A percentile compares a stretch with the other conserved stretches of the same genome.
phyloP scores from a whole-genome alignment of 2,113 vertebrate genomes.

The Ifrita kowaldi region DNA sequence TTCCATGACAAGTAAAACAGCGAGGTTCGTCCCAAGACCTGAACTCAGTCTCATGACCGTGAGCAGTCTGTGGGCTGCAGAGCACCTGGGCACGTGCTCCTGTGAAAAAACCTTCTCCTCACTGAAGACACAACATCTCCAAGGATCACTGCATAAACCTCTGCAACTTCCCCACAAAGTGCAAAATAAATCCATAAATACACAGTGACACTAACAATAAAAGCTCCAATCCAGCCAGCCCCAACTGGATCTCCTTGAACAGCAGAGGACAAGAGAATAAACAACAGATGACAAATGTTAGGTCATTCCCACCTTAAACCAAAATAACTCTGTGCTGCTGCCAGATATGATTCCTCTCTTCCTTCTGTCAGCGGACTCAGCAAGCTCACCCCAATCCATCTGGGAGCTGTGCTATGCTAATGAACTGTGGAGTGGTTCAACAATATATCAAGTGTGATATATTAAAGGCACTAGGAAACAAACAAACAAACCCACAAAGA shows the following conservation, averaged over 20 bases:
- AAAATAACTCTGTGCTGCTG: neutral
- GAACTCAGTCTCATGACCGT: neutral
- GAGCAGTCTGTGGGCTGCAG: neutral
- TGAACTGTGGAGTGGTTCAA: neutral
- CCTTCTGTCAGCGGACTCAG: neutral
- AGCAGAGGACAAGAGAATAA: neutral
- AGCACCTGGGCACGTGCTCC: neutral
- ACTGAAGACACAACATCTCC: neutral
- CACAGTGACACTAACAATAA: neutral
- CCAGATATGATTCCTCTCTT: neutral
- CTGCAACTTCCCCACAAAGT: neutral
- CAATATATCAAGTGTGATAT: neutral
- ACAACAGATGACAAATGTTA: neutral
- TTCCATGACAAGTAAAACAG: neutral
- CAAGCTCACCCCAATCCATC: neutral
- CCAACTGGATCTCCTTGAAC: neutral
- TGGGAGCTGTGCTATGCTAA: neutral
- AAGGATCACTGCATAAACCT: neutral
- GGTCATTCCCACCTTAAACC: neutral
- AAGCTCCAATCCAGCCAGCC: neutral
- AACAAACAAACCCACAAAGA: neutral
- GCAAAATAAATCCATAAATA: neutral
- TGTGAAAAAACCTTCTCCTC: neutral
- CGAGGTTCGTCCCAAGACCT: accelerated
- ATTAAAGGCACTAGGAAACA: neutral